Percentiles rank a stretch among this genome's conserved stretches.
Conservation (phyloP, 2,797 vertebrate genomes). For the Bryconaethiops microstoma region DNA sequence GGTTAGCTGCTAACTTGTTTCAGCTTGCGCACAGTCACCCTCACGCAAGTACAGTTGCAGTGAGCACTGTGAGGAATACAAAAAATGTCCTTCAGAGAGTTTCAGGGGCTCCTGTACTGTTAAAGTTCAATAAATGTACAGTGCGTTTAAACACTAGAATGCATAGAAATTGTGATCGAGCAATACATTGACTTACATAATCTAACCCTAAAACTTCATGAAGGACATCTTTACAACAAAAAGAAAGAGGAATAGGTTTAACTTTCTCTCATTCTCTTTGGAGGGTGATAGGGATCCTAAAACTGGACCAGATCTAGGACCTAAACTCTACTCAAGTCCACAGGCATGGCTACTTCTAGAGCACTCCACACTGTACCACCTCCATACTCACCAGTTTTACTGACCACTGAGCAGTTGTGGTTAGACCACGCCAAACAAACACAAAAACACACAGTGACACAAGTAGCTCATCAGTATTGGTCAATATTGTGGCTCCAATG, state of each 20-base stretch:
- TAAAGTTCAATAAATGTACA: too few species aligned
- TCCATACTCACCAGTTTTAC: conserved; percentile 88
- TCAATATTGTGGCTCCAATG: conserved; percentile 20
- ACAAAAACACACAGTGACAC: conserved; percentile 36
- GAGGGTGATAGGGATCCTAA: background rate
- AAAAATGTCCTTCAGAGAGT: conserved; percentile 49
- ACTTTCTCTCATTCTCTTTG: background rate
- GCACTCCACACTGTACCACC: conserved; percentile 35
- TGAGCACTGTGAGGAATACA: background rate
- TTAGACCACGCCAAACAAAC: conserved; percentile 75
- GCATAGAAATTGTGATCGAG: background rate
- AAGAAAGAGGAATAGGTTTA: background rate
- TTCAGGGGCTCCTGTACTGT: conserved; percentile 19
- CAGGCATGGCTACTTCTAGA: conserved; percentile 46
- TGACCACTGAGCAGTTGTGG: conserved; percentile 90
- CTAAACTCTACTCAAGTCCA: conserved; percentile 28
- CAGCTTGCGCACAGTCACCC: conserved; percentile 6
- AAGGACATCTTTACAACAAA: conserved; percentile 32
- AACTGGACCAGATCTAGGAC: conserved; percentile 22
- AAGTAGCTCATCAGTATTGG: conserved; percentile 24
- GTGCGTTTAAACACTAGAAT: background rate
- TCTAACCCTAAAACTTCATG: conserved; percentile 15
- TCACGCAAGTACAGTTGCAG: conserved; percentile 2
- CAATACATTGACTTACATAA: background rate
- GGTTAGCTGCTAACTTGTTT: conserved; percentile 30